Evolutionary conservation across 2,888 invertebrate species (phyloP), one percentile per base, ranked within the genome.

Genomic region (Ceratothoa steindachneri): DNA sequence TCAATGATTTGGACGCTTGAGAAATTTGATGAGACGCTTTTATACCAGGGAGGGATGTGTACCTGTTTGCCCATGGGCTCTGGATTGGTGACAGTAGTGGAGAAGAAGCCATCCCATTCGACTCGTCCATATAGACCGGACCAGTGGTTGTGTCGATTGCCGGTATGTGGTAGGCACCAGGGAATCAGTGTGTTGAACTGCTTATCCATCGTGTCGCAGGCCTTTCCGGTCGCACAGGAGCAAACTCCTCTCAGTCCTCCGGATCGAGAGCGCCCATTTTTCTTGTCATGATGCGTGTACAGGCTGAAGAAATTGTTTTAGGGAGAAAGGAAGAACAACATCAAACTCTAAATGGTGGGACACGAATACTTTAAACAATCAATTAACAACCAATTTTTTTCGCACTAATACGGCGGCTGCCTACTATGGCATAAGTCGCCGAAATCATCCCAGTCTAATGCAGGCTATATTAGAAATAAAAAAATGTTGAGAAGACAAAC

Each of bases 41-140:
- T n/a, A n/a, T n/a, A n/a, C n/a, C n/a, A n/a, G n/a, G n/a, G n/a
- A n/a, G n/a, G n/a, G n/a, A n/a, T n/a, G n/a, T n/a, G n/a, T 82
- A 88, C 88, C 86, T 93, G 93, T 87, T 93, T 93, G 80, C 93
- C 93, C 92, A 93, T 93, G 0, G 93, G 93, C 84, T 93, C 93
- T 24, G 93, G 93, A 85, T 93, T 93, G 22, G 86, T 87, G 75
- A 91, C 89, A 0, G 93, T 93, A 0, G 93, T 93, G 81, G 90
- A 89, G 84, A 93, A 93, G 86, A 90, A 92, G 2, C 93, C 93
- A 81, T 91, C 89, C 92, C 92, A 93, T 79, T 90, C 89, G 12
- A 93, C 84, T 31, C 93, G 88, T 0, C 87, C 93, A 82, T 93
- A 94, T 41, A 93, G 87, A 0, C 93, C 94, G 0, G 92, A 89